Base-by-base conservation (phyloP, 2,888 invertebrate species). In the Heliconius ismenius region DNA sequence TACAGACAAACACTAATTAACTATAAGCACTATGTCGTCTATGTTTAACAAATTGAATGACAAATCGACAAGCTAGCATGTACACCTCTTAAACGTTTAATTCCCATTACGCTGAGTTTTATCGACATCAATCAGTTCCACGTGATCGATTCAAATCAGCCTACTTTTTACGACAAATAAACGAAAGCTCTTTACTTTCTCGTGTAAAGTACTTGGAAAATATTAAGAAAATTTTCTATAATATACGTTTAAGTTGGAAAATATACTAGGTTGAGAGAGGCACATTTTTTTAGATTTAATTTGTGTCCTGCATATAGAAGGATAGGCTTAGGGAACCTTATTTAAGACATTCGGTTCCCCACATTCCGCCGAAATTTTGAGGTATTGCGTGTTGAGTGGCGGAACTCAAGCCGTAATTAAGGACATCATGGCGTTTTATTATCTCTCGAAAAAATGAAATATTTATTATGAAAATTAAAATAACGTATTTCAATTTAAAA, bases 91-190 rank as follows among this genome's bases (percentile, higher is more conserved):
- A 79, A 73, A 28, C 54, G 39, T 43, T 73, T 73, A 69, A 70
- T 79, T 78, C 75, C 72, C 78, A 64, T 74, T 76, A 77, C 76
- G 77, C 76, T 72, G 76, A 77, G 75, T 79, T 81, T 80, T 80
- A 81, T 81, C 68, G 77, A 62, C 79, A 75, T 76, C 82, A 78
- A 80, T 82, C 81, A 81, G 78, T 78, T 79, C 77, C 75, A 78
- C 76, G 76, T 79, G 78, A 80, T 81, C 77, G 80, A 76, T 79
- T 79, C 76, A 80, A 81, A 80, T 80, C 76, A 79, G 77, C 68
- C 74, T 39, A 80, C 79, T 82, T 63, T 79, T 78, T 80, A 79
- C 78, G 78, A 73, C 73, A 68, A 64, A 76, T 70, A 74, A 73
- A 73, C 70, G 75, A 69, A 76, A 58, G 70, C 32, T 54, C 76